Percentiles rank a stretch among this genome's conserved stretches.
These are phyloP conservation scores for Sepioteuthis lessoniana DNA, from an alignment of 2,888 invertebrate genomes.

Conservation along the genomic window DNA sequence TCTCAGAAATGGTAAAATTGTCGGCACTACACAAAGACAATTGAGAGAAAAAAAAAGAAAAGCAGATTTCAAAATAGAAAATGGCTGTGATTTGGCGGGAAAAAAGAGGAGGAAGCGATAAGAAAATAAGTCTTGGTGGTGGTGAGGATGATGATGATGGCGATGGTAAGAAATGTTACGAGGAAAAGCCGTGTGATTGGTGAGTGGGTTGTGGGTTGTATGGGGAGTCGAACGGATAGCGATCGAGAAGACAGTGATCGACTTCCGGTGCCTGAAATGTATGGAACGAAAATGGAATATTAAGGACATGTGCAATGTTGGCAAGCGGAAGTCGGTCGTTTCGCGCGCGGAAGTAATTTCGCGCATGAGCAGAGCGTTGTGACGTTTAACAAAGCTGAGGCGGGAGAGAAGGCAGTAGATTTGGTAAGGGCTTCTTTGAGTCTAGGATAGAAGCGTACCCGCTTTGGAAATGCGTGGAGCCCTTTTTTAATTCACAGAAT, in stretches of 20 bases:
- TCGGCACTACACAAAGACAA: not conserved
- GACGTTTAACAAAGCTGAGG: slow-evolving; percentile 40
- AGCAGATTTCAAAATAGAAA: not conserved
- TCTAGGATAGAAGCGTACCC: not conserved
- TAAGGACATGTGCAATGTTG: slow-evolving; percentile 42
- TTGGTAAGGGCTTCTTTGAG: not conserved
- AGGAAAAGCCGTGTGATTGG: not conserved
- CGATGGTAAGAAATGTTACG: too few species aligned
- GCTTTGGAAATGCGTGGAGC: not conserved
- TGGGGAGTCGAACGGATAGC: not conserved
- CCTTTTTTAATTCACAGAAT: not conserved
- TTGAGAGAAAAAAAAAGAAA: not conserved
- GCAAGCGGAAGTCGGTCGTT: slow-evolving; percentile 45
- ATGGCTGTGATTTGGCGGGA: not conserved
- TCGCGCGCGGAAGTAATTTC: slow-evolving; percentile 43
- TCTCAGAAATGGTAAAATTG: not conserved
- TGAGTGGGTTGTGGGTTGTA: not conserved
- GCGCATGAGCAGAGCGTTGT: slow-evolving; percentile 11
- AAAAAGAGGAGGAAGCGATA: not conserved
- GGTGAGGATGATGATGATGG: not conserved
- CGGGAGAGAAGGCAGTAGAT: not conserved
- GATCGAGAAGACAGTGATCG: not conserved
- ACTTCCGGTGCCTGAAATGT: slow-evolving; percentile 43
- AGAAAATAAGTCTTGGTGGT: not conserved
- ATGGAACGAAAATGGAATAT: slow-evolving; percentile 45